Evolutionary conservation across 2,797 vertebrate genomes (phyloP).

Genomic region (Ceryle rudis): DNA sequence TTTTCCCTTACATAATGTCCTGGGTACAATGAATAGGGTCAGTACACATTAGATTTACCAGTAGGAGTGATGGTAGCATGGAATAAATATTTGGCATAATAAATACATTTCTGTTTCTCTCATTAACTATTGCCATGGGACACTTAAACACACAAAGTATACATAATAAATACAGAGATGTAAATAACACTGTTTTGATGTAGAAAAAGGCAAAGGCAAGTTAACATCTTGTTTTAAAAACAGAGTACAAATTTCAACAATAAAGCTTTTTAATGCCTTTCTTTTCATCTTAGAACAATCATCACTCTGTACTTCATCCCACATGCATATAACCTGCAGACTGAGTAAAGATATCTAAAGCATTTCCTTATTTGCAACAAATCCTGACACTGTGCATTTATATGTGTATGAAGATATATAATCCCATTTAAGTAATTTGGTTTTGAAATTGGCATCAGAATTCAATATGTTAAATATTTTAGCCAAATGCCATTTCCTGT

Average conservation of each 20-base stretch:
- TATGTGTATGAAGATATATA: neutral
- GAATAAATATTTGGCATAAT: constrained; percentile 79
- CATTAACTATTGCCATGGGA: constrained; percentile 19
- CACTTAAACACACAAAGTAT: neutral
- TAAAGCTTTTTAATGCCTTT: neutral
- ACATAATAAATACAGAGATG: neutral
- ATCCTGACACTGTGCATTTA: neutral
- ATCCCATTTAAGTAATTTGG: neutral
- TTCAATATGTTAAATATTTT: neutral
- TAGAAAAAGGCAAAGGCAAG: neutral
- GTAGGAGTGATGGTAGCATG: constrained; percentile 77
- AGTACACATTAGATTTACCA: constrained; percentile 63
- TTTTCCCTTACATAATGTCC: constrained; percentile 69
- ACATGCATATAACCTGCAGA: neutral
- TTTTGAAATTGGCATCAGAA: neutral
- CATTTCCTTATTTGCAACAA: neutral
- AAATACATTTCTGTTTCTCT: constrained; percentile 68
- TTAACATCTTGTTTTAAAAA: neutral
- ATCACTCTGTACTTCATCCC: constrained; percentile 16
- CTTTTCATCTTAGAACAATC: neutral
- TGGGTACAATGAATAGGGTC: constrained; percentile 65
- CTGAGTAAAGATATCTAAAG: neutral
- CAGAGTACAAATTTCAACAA: neutral
- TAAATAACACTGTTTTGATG: neutral
- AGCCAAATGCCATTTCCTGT: neutral